phyloP scores from a whole-genome alignment of 1,140 invertebrate species.

The Pseudomyrmex gracilis region DNA sequence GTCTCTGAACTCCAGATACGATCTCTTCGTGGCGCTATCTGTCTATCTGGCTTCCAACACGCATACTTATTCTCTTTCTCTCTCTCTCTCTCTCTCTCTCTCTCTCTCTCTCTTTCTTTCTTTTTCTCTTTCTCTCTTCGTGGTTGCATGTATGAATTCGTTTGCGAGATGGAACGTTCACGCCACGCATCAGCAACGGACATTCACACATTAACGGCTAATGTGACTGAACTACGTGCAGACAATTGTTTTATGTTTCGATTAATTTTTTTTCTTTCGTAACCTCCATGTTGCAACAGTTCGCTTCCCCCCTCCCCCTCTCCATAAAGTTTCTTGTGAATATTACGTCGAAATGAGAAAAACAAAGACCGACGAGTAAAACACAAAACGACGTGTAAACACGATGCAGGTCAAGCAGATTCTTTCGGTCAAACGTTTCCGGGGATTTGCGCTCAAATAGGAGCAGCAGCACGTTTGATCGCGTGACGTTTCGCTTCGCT shows the following conservation, averaged over 20 bases:
- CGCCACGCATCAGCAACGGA: neutral
- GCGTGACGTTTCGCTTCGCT: slow-evolving; percentile 35
- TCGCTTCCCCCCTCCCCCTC: too few relatives aligned
- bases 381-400: neutral
- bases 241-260: too few relatives aligned
- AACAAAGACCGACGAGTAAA: too few relatives aligned
- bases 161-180: slow-evolving; percentile 4
- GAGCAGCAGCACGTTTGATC: slow-evolving; percentile 7
- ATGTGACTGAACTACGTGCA: neutral
- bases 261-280: too few relatives aligned
- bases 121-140: slow-evolving; percentile 32
- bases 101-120: slow-evolving; percentile 11
- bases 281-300: too few relatives aligned
- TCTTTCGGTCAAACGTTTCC: slow-evolving; percentile 24
- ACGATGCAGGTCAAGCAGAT: slow-evolving; percentile 34
- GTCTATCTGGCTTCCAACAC: slow-evolving; percentile 65
- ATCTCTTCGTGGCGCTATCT: slow-evolving; percentile 65
- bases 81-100: neutral
- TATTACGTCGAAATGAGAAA: neutral
- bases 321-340: neutral
- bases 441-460: slow-evolving; percentile 29
- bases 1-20: slow-evolving; percentile 72
- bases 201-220: neutral
- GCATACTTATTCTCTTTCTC: slow-evolving; percentile 31
- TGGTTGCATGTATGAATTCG: slow-evolving; percentile 28